A percentile compares a stretch with the other conserved stretches of the same genome.
phyloP scores from a whole-genome alignment of 2,113 vertebrate species.

The Nematolebias whitei region DNA sequence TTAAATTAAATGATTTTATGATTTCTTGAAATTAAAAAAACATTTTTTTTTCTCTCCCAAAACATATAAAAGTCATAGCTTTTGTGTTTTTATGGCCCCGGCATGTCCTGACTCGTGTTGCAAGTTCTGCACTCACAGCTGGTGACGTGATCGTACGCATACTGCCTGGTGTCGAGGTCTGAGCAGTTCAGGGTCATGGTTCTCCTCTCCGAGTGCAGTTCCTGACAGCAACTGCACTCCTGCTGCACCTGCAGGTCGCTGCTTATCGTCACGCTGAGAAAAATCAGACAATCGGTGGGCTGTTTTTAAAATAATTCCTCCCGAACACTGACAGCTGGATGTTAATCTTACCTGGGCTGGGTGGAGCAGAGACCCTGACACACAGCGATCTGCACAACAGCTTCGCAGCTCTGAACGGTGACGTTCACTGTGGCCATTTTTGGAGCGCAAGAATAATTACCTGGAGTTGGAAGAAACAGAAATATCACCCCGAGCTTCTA shows the following conservation, averaged over 20 bases:
- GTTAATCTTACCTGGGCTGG: constrained; percentile 48
- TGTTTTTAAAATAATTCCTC: not conserved
- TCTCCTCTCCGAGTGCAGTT: constrained; percentile 7
- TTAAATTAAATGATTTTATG: not conserved
- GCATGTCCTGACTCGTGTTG: fast-evolving
- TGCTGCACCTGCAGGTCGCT: constrained; percentile 43
- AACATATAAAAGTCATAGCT: no score
- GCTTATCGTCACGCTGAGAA: constrained; percentile 18
- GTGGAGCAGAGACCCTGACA: constrained; percentile 69
- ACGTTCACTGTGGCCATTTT: constrained; percentile 36
- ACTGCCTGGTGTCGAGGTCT: not conserved
- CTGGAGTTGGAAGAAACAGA: constrained; percentile 35
- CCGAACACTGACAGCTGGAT: not conserved
- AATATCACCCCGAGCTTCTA: no score
- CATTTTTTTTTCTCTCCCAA: no score
- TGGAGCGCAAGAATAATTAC: constrained; percentile 56
- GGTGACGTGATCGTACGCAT: constrained; percentile 48
- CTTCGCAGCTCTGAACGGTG: constrained; percentile 45
- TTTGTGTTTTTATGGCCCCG: not conserved
- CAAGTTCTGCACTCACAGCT: constrained; percentile 47
- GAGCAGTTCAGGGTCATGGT: constrained; percentile 32
- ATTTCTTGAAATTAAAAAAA: no score
- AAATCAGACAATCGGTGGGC: not conserved
- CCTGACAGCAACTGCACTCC: constrained; percentile 24
- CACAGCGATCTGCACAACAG: constrained; percentile 38